These are phyloP conservation scores for Chaetodon trifasciatus DNA, from an alignment of 2,797 vertebrate genomes.

Conservation along the genomic window DNA sequence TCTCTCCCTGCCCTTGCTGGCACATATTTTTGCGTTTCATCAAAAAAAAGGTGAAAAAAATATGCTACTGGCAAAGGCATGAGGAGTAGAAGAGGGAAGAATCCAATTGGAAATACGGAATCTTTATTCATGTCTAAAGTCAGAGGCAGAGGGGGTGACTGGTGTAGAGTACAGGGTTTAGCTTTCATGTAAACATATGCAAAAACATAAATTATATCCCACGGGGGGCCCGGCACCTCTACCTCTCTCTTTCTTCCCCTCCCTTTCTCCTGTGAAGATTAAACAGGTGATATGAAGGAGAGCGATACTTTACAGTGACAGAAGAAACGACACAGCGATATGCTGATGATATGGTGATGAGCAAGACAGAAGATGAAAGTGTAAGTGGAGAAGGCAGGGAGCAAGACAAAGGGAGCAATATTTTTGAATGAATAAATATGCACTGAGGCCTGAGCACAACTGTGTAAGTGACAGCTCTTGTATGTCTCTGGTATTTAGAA, in stretches of 20 bases:
- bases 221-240: conserved; percentile 9
- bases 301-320: conserved; percentile 53
- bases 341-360: conserved; percentile 71
- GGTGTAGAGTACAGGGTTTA: conserved; percentile 28
- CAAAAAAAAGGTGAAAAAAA: conserved; percentile 32
- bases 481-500: conserved; percentile 3
- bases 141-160: conserved; percentile 36
- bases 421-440: conserved; percentile 54
- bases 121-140: conserved; percentile 58
- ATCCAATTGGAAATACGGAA: conserved; percentile 54
- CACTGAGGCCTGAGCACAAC: conserved; percentile 25
- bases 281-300: conserved; percentile 56
- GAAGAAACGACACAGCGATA: conserved; percentile 52
- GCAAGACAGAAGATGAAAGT: conserved; percentile 54
- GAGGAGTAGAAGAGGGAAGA: conserved; percentile 31
- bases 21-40: conserved; percentile 69
- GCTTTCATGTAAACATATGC: conserved; percentile 69
- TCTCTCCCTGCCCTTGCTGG: conserved; percentile 59
- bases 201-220: conserved; percentile 60
- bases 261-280: conserved; percentile 54
- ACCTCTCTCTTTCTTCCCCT: conserved; percentile 2
- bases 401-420: conserved; percentile 16
- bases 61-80: conserved; percentile 54
- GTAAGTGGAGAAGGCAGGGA: conserved; percentile 12
- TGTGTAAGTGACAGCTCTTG: conserved; percentile 15